Percentiles rank a stretch among this genome's conserved stretches.
Evolutionary conservation across 2,888 invertebrate genomes (phyloP).

Genomic region (Hemicrepidius hirtus): DNA sequence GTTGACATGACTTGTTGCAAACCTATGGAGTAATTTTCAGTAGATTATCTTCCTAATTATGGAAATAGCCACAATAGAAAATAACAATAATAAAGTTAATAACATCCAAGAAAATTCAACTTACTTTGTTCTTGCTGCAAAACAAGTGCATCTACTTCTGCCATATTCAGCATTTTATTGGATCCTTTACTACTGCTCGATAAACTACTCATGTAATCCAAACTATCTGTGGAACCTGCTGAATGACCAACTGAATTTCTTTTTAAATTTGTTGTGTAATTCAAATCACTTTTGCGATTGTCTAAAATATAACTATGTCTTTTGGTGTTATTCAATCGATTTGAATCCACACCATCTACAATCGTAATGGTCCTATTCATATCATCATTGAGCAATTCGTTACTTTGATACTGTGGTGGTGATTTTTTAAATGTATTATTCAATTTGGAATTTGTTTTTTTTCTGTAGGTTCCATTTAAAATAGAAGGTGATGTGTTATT

Average conservation of each 20-base stretch:
- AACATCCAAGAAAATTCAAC: slow-evolving; percentile 37
- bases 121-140: slow-evolving; percentile 69
- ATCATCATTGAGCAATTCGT: slow-evolving; percentile 29
- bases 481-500: slow-evolving; percentile 16
- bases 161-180: slow-evolving; percentile 68
- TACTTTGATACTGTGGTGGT: slow-evolving; percentile 43
- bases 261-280: slow-evolving; percentile 37
- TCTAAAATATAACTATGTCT: slow-evolving; percentile 47
- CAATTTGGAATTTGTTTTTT: slow-evolving; percentile 49
- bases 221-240: slow-evolving; percentile 69
- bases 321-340: slow-evolving; percentile 37
- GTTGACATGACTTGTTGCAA: slow-evolving; percentile 68
- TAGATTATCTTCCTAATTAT: too few species aligned
- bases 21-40: not conserved
- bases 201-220: slow-evolving; percentile 69
- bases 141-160: slow-evolving; percentile 69
- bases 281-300: slow-evolving; percentile 31
- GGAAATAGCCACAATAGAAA: too few species aligned
- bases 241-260: slow-evolving; percentile 58
- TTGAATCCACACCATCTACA: slow-evolving; percentile 28
- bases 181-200: slow-evolving; percentile 68
- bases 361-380: slow-evolving; percentile 38
- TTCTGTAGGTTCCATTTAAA: slow-evolving; percentile 53
- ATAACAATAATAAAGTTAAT: too few species aligned
- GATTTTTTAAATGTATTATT: slow-evolving; percentile 56